Evolutionary conservation across 2,888 invertebrate species (phyloP), one percentile per base, ranked within the genome.

Genomic region (Tetragonisca angustula): DNA sequence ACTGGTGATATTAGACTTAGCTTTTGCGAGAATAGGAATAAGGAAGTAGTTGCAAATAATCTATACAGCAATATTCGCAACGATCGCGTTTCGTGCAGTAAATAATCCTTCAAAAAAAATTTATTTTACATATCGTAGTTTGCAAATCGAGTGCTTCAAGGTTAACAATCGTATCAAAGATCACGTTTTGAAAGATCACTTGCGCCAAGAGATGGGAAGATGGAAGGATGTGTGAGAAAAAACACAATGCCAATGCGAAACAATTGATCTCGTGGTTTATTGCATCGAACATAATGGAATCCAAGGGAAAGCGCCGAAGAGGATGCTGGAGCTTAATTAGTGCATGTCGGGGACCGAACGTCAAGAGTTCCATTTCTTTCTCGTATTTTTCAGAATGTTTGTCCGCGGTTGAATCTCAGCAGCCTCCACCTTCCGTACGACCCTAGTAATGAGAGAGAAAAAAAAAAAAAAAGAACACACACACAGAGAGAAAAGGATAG

Each of bases 371-470:
- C 83, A 68, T 83, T 80, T 84, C 80, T 76, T 62, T 84, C 59
- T 64, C 69, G 71, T 59, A 56, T 83, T 84, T 84, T 70, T 84
- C 59, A 68, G 70, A 72, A 76, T 79, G 74, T 87, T 81, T 67
- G 79, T 74, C 81, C 77, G 85, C 68, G 71, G 81, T 64, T 72
- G 85, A 79, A 76, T 83, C 83, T 78, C 87, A 72, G 80, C 80
- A 83, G 75, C 86, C 86, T 87, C 83, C 69, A 83, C 74, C 79
- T 85, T 85, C 90, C 89, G 84, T 83, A 81, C 75, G 79, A 73
- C 87, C 90, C 91, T 91, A 78, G 80, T 88, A 89, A 91, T 83
- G 79, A 86, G 80, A 86, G 81, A 90, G 70, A 86, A 83, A 80
- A 83, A 71, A 86, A 83, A 80, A 83, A 83, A 83, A 79, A 88